Base-by-base conservation (phyloP, 2,113 vertebrate genomes). In the Recurvirostra avosetta region DNA sequence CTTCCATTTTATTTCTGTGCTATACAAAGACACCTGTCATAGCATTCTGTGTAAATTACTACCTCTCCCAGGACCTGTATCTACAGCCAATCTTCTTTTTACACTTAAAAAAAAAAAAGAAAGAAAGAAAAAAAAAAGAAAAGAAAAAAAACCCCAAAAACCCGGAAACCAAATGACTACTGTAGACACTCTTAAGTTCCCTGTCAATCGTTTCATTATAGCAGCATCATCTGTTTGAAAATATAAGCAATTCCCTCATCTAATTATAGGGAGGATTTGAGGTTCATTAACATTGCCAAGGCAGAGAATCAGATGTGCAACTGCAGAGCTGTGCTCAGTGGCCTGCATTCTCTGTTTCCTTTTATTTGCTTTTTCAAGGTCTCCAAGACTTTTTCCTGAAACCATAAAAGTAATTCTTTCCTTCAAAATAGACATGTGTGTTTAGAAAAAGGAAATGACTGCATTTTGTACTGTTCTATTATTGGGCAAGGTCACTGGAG, bases 221-320 rank as follows among this genome's bases (percentile, higher is more conserved):
- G 98, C 97, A 98, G 99, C 99, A 99, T 99, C 99, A 99, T 99
- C 99, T 99, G 99, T 99, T 99, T 98, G 99, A 99, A 99, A 99
- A 99, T 99, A 99, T 99, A 98, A 98, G 98, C 99, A 99, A 99
- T 99, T 99, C 99, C 99, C 99, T 99, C 98, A 99, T 99, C 99
- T 99, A 99, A 99, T 99, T 99, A 99, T 99, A 99, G 98, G 97
- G 98, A 99, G 99, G 99, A 99, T 99, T 99, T 99, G 98, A 98
- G 99, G 99, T 99, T 99, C 99, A 99, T 99, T 99, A 99, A 99
- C 98, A 98, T 98, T 99, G 98, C 98, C 98, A 99, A 98, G 98
- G 98, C 98, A 98, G 98, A 98, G 99, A 99, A 99, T 99, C 98
- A 98, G 98, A 98, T 98, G 98, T 98, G 98, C 98, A 98, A 99